Evolutionary conservation across 2,888 invertebrate genomes (phyloP).

Genomic region (Limenitis camilla): DNA sequence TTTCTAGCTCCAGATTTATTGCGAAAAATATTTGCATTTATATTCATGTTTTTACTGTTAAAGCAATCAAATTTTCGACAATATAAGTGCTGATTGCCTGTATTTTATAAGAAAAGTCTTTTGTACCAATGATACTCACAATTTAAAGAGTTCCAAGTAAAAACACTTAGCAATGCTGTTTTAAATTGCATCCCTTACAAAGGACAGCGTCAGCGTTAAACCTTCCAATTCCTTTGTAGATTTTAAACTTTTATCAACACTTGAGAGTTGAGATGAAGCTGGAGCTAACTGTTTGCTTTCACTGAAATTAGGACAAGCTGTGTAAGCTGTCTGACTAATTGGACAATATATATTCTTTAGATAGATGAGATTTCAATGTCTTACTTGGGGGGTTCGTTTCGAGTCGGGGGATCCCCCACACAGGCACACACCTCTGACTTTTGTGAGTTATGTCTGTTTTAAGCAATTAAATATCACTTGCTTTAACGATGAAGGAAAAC

Average conservation of each 20-base stretch:
- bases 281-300: not conserved
- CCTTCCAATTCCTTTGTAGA: not conserved
- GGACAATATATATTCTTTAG: no score
- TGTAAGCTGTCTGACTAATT: not conserved
- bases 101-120: not conserved
- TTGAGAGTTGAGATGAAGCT: not conserved
- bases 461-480: no score
- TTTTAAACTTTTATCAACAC: constrained; percentile 3
- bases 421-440: no score
- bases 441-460: no score
- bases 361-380: no score
- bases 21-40: not conserved
- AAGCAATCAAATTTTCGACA: no score
- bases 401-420: no score
- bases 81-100: no score
- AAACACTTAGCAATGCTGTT: not conserved
- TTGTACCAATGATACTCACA: not conserved
- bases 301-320: not conserved
- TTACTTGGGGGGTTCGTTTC: no score
- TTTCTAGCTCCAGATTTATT: no score
- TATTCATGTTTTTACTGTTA: no score
- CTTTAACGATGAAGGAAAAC: no score
- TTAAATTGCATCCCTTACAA: constrained; percentile 7
- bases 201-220: not conserved
- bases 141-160: not conserved